These are phyloP conservation scores for Lasius fuliginosus DNA, from an alignment of 2,888 invertebrate species.

Conservation along the genomic window DNA sequence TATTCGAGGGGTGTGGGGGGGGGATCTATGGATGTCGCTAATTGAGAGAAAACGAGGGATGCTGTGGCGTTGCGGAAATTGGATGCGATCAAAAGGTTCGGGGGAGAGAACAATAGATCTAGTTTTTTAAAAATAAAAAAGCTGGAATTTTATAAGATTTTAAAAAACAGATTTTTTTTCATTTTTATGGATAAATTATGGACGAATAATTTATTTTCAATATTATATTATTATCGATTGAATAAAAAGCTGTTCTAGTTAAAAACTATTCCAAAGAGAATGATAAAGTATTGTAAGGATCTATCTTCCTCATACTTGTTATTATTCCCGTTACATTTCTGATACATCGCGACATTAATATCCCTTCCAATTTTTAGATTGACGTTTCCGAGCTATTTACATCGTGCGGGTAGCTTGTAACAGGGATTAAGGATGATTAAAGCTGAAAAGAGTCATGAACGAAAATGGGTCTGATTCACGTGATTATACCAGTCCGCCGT, in stretches of 20 bases:
- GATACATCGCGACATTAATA: constrained; percentile 61
- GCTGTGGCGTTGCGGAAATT: constrained; percentile 13
- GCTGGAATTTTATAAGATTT: neutral
- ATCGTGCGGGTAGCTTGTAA: constrained; percentile 74
- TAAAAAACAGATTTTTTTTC: neutral
- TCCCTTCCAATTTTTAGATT: constrained; percentile 75
- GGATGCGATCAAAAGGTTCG: constrained; percentile 2
- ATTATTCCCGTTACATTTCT: constrained; percentile 48
- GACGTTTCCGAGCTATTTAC: constrained; percentile 76
- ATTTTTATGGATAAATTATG: neutral
- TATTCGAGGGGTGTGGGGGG: constrained; percentile 31
- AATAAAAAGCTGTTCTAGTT: neutral
- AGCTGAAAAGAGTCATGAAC: constrained; percentile 74
- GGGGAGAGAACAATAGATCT: neutral
- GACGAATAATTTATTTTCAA: neutral
- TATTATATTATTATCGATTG: neutral
- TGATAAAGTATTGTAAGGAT: neutral
- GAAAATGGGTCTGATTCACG: constrained; percentile 71
- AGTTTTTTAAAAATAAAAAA: constrained; percentile 8
- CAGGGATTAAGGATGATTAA: constrained; percentile 75
- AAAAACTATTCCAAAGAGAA: neutral
- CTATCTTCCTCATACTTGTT: neutral
- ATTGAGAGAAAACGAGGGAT: constrained; percentile 61
- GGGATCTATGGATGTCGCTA: constrained; percentile 54
- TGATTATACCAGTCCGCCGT: constrained; percentile 60